Evolutionary conservation across 2,888 invertebrate genomes (phyloP).

Genomic region (Onthophagus sagittarius): DNA sequence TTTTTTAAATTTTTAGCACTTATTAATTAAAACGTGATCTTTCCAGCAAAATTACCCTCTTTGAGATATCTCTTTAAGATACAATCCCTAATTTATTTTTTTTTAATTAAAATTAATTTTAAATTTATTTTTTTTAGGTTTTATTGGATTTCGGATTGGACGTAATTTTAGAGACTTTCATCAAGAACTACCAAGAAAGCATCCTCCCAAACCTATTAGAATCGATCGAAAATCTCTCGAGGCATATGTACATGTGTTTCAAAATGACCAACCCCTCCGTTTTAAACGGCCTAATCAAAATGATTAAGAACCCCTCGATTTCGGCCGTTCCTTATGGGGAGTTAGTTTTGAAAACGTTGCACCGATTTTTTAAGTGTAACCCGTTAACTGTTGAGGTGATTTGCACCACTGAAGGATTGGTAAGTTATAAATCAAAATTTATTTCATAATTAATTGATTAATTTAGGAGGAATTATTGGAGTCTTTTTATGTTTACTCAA

Average conservation of each 20-base stretch:
- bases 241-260: slow-evolving; percentile 39
- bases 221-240: slow-evolving; percentile 37
- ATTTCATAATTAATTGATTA: neutral
- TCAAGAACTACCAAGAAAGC: slow-evolving; percentile 11
- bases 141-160: slow-evolving; percentile 21
- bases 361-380: slow-evolving; percentile 34
- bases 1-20: too few species aligned
- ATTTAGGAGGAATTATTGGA: neutral
- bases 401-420: neutral
- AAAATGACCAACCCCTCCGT: slow-evolving; percentile 37
- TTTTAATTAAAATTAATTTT: too few species aligned
- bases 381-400: slow-evolving; percentile 33
- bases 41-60: too few species aligned
- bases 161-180: slow-evolving; percentile 10
- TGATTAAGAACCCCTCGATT: slow-evolving; percentile 29
- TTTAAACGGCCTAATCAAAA: slow-evolving; percentile 31
- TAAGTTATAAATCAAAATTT: neutral
- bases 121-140: slow-evolving; percentile 13
- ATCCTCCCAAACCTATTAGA: slow-evolving; percentile 26
- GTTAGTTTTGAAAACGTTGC: slow-evolving; percentile 35
- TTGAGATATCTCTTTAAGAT: too few species aligned
- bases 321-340: slow-evolving; percentile 33
- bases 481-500: neutral
- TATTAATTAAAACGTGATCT: too few species aligned
- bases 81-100: too few species aligned